phyloP scores from a whole-genome alignment of 2,797 vertebrate genomes.

The Danio kyathit region DNA sequence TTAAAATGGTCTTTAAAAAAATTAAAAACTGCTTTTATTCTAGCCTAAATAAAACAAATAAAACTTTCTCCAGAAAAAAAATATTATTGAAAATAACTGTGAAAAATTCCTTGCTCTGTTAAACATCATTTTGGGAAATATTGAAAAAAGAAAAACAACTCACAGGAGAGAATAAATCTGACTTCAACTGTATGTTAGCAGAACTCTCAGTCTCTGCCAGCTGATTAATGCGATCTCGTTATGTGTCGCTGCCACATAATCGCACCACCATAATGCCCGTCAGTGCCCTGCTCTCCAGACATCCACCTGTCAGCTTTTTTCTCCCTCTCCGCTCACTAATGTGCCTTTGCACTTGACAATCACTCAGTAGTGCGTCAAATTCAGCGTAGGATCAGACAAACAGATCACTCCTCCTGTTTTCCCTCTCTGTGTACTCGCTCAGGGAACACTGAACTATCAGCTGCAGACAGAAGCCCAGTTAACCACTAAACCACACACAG shows the following conservation, averaged over 20 bases:
- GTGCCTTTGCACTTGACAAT: slow-evolving; percentile 31
- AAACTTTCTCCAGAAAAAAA: too few relatives aligned
- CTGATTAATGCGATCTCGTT: slow-evolving; percentile 74
- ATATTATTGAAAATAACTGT: too few relatives aligned
- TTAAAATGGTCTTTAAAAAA: too few relatives aligned
- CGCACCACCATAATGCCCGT: slow-evolving; percentile 29
- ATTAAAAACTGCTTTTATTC: too few relatives aligned
- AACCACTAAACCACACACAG: slow-evolving; percentile 86
- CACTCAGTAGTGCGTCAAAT: slow-evolving; percentile 32
- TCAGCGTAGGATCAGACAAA: slow-evolving; percentile 33
- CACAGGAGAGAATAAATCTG: too few relatives aligned
- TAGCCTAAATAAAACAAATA: too few relatives aligned
- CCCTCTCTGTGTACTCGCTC: slow-evolving; percentile 69
- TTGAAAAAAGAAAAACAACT: too few relatives aligned
- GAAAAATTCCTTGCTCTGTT: too few relatives aligned
- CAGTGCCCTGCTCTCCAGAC: slow-evolving; percentile 44
- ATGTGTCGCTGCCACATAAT: slow-evolving; percentile 41
- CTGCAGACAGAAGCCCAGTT: slow-evolving; percentile 77
- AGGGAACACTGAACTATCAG: slow-evolving; percentile 76
- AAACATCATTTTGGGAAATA: too few relatives aligned
- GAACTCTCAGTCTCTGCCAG: slow-evolving; percentile 76
- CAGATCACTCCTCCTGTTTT: slow-evolving; percentile 45
- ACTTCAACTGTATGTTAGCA: slow-evolving; percentile 73
- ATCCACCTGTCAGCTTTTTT: slow-evolving; percentile 49
- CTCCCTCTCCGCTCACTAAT: slow-evolving; percentile 43